phyloP scores from a whole-genome alignment of 2,113 vertebrate genomes.

The Pachypanchax playfairii region DNA sequence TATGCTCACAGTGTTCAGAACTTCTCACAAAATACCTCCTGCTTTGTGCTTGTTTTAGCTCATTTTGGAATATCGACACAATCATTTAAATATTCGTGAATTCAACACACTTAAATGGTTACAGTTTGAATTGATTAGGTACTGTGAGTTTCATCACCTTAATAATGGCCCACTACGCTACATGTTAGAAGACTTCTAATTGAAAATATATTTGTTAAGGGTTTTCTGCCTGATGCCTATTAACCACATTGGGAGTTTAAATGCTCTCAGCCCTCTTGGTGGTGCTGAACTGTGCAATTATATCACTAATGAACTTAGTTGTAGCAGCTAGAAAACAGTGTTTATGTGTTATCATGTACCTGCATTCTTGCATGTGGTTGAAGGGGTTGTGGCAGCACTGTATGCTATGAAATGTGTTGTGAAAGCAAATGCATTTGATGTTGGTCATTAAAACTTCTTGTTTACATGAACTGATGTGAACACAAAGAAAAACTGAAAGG shows the following conservation, averaged over 20 bases:
- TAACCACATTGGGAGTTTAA: conserved; percentile 24
- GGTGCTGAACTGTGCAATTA: conserved; percentile 53
- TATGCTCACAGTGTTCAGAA: too few relatives aligned
- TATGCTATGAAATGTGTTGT: not conserved
- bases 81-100: too few relatives aligned
- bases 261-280: conserved; percentile 21
- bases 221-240: conserved; percentile 26
- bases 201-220: conserved; percentile 37
- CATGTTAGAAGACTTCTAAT: conserved; percentile 17
- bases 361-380: not conserved
- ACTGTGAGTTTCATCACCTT: conserved; percentile 7
- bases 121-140: too few relatives aligned
- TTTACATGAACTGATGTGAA: conserved; percentile 17
- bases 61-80: too few relatives aligned
- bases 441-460: conserved; percentile 3
- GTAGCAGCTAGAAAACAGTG: conserved; percentile 27
- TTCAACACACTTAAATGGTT: too few relatives aligned
- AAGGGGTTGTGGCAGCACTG: not conserved
- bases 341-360: not conserved
- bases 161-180: not conserved
- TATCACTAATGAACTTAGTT: conserved; percentile 37
- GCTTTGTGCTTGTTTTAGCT: too few relatives aligned
- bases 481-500: conserved; percentile 20
- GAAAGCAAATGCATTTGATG: conserved; percentile 8
- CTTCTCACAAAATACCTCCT: too few relatives aligned